Percentiles rank a stretch among this genome's conserved stretches.
Conservation (phyloP, 2,888 invertebrate species). For the Nomada ferruginata region DNA sequence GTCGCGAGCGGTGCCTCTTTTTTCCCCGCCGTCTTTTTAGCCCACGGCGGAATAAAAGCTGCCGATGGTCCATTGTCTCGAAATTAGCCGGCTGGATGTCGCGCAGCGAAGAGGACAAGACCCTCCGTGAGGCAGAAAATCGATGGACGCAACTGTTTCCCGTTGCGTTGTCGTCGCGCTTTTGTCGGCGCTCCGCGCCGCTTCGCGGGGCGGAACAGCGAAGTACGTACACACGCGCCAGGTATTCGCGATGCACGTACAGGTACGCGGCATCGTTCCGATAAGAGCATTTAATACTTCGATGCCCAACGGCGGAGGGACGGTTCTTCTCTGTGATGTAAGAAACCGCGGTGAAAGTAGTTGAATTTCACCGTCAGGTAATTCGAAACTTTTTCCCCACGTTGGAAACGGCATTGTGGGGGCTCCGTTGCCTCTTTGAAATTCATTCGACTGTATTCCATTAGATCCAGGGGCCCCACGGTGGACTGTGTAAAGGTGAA, state of each 20-base stretch:
- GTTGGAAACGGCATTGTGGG: slow-evolving; percentile 11
- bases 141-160: slow-evolving; percentile 54
- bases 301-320: not conserved
- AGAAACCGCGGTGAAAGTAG: slow-evolving; percentile 18
- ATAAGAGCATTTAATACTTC: not conserved
- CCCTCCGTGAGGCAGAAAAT: slow-evolving; percentile 40
- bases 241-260: not conserved
- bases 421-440: slow-evolving; percentile 25
- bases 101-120: slow-evolving; percentile 37
- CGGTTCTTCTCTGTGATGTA: not conserved
- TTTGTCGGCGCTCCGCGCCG: slow-evolving; percentile 12
- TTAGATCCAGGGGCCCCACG: slow-evolving; percentile 8
- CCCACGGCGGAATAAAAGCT: slow-evolving; percentile 66
- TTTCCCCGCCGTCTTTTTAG: slow-evolving; percentile 44
- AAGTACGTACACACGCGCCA: not conserved
- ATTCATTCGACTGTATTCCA: slow-evolving; percentile 43
- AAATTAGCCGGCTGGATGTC: slow-evolving; percentile 68
- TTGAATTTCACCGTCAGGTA: slow-evolving; percentile 30
- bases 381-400: slow-evolving; percentile 35
- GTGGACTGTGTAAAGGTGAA: slow-evolving; percentile 8
- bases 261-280: not conserved
- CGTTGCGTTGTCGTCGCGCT: slow-evolving; percentile 37
- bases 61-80: slow-evolving; percentile 68
- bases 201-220: not conserved
- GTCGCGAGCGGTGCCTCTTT: not conserved